phyloP scores from a whole-genome alignment of 2,888 invertebrate species.

The Allophyes oxyacanthae region DNA sequence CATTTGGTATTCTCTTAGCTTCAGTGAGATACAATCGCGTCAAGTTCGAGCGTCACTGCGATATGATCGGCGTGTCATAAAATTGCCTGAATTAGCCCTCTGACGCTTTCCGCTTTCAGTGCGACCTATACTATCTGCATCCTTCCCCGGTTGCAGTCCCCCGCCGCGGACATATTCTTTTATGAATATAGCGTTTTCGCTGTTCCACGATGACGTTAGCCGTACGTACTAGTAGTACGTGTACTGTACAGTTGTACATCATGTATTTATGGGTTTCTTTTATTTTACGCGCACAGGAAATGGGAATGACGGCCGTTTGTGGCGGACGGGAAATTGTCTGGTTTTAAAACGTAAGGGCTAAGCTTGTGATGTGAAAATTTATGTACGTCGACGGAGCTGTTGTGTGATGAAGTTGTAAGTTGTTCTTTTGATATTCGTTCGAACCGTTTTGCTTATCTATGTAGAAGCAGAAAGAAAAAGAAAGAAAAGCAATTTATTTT shows the following conservation, averaged over 20 bases:
- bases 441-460: too few species aligned
- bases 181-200: constrained; percentile 47
- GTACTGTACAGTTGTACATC: background rate
- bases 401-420: too few species aligned
- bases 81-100: too few species aligned
- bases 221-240: background rate
- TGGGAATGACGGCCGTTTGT: background rate
- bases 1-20: too few species aligned
- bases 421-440: too few species aligned
- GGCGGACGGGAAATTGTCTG: background rate
- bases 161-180: constrained; percentile 39
- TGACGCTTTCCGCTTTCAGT: constrained; percentile 5
- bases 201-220: constrained; percentile 26
- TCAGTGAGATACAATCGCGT: too few species aligned
- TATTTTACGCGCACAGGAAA: constrained; percentile 3
- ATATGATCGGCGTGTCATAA: too few species aligned
- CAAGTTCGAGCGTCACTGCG: too few species aligned
- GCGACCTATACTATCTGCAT: constrained; percentile 7
- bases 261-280: constrained; percentile 14
- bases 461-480: too few species aligned
- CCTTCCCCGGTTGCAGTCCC: constrained; percentile 12
- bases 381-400: too few species aligned
- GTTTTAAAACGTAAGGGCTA: background rate
- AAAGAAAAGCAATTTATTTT: too few species aligned
- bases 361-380: too few species aligned